phyloP scores from a whole-genome alignment of 2,888 invertebrate genomes.

The Chorisops tibialis region DNA sequence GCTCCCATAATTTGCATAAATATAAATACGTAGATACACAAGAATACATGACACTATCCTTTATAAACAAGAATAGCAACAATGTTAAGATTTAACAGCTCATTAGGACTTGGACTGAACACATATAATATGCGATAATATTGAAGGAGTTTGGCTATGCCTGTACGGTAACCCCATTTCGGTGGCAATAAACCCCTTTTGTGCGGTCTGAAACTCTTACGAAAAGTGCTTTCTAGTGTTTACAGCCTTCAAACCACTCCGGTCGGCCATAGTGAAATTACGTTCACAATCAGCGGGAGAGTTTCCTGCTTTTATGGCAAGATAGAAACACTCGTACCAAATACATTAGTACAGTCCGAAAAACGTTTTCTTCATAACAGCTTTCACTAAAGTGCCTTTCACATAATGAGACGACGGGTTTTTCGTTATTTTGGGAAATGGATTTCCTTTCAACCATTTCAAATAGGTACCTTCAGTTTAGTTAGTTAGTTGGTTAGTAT shows the following conservation, averaged over 20 bases:
- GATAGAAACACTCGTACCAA: conserved; percentile 8
- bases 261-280: neutral
- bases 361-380: conserved; percentile 19
- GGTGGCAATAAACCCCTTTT: conserved; percentile 13
- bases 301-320: conserved; percentile 16
- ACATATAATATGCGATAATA: conserved; percentile 9
- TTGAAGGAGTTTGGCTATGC: conserved; percentile 5
- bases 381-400: conserved; percentile 19
- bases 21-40: neutral
- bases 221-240: conserved; percentile 18
- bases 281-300: conserved; percentile 14
- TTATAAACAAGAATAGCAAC: neutral
- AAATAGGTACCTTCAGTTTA: neutral
- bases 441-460: conserved; percentile 13
- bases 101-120: neutral
- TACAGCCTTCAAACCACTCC: conserved; percentile 13
- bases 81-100: conserved; percentile 1
- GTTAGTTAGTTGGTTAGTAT: too few species aligned
- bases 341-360: neutral
- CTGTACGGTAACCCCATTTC: conserved; percentile 6
- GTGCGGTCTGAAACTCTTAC: conserved; percentile 8
- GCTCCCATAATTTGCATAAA: neutral
- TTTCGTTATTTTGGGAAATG: conserved; percentile 16
- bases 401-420: conserved; percentile 14
- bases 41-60: too few species aligned